Base-by-base conservation (phyloP, 2,888 invertebrate genomes). In the Argyra leucocephala region DNA sequence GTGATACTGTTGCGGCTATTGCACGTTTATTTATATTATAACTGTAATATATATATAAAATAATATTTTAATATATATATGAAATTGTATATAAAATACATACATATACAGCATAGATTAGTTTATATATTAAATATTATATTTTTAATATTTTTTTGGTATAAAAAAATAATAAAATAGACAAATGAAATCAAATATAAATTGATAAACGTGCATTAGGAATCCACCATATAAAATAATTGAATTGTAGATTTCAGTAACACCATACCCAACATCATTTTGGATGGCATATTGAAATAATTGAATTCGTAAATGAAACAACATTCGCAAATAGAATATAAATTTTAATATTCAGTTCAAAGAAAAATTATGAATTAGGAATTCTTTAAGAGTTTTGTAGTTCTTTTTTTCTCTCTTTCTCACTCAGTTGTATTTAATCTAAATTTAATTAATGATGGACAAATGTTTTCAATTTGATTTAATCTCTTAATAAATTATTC, bases 1-100 rank as follows among this genome's bases (percentile, higher is more conserved):
- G 70, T 2, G 80, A 78, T 7, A 73, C 69, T 0, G 77, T 74
- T n/a, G 76, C 72, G 6, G 78, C 78, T 37, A 76, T 36, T 2
- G 76, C 72, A 60, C 73, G 75, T 22, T 72, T 71, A 65, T 76
- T 71, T n/a, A 73, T 72, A 4, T 70, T 69, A 65, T 78, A 78
- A 60, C 77, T 77, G 58, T 24, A 31, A 31, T 6, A 31, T 48
- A 9, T 5, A 48, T 48, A 48, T 18, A 7, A 10, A 7, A 31
- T 31, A 31, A 48, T 31, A 31, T n/a, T 48, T 48, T 48, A 48
- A 12, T 48, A 31, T 48, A 48, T 18, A 48, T 48, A 18, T 18
- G 15, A 48, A 5, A 48, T 48, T 12, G 4, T 48, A 48, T 18
- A 18, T 15, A 48, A 18, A 48, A 6, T 12, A 31, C 31, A 12